phyloP scores from a whole-genome alignment of 2,113 vertebrate genomes.

The Rhabdomys dilectus region DNA sequence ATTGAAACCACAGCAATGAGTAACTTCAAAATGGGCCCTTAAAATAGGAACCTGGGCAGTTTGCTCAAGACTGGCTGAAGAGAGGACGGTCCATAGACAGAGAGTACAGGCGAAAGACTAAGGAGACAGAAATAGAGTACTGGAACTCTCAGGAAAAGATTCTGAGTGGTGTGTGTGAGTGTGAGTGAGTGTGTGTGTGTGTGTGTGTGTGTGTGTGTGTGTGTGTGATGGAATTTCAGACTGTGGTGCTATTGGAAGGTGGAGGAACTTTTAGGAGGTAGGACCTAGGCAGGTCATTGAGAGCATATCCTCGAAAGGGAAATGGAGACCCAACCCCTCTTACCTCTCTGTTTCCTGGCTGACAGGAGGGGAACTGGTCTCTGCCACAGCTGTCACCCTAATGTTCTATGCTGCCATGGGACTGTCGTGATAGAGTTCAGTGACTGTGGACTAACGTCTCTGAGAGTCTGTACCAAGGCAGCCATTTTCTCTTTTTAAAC shows the following conservation, averaged over 20 bases:
- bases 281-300: neutral
- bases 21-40: neutral
- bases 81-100: neutral
- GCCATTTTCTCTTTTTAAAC: neutral
- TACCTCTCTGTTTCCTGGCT: neutral
- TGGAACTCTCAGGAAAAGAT: neutral
- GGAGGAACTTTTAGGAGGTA: neutral
- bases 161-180: neutral
- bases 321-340: neutral
- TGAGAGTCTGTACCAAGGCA: neutral
- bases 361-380: neutral
- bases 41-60: neutral
- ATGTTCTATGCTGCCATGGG: neutral
- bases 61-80: neutral
- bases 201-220: neutral
- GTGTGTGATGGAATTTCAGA: neutral
- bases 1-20: neutral
- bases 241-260: neutral
- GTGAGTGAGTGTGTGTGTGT: too few species aligned
- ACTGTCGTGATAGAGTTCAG: neutral
- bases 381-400: neutral
- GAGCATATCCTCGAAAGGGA: neutral
- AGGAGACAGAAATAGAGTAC: neutral
- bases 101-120: neutral
- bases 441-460: neutral